Base-by-base conservation (phyloP, 1,140 invertebrate genomes). In the Ephestia elutella region DNA sequence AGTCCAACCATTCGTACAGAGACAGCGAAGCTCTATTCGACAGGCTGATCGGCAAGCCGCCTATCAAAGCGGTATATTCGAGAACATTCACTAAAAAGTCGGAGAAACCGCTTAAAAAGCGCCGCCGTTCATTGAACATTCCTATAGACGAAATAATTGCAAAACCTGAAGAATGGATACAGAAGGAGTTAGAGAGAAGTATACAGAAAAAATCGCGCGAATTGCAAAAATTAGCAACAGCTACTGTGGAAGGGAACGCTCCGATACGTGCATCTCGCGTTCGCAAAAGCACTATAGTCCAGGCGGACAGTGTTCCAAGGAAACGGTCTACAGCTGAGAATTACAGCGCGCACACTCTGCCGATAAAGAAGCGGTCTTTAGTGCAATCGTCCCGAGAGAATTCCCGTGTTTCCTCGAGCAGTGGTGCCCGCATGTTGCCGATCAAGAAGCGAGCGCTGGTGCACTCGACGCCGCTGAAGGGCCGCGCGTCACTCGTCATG, bases 381-480 rank as follows among this genome's bases (percentile, higher is more conserved):
- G 63, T 55, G 9, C 57, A 62, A 5, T 49, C 20, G 3, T 54
- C 63, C n/a, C 3, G 49, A 3, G 64, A 63, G 11, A 56, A 56
- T 5, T n/a, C 50, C 13, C 66, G 64, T 2, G n/a, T 15, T 44
- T 44, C 38, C n/a, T 13, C n/a, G 19, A 21, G 13, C 13, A 15
- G 2, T n/a, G n/a, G 38, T 5, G 38, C 32, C n/a, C n/a, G 32
- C 32, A 10, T n/a, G 38, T 54, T 78, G 63, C 78, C 82, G 13
- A 66, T 81, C 0, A 79, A 80, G 68, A 83, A 83, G 63, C 65
- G 81, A 4, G 56, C 53, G 10, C 65, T 82, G 11, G 15, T 74
- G 17, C 82, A 83, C 54, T 83, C 84, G 1, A 84, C 82, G 19
- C 84, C 84, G 0, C 53, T 84, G 30, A 78, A 77, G 54, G 68